Base-by-base conservation (phyloP, 2,888 invertebrate species). In the Cataglyphis livida region DNA sequence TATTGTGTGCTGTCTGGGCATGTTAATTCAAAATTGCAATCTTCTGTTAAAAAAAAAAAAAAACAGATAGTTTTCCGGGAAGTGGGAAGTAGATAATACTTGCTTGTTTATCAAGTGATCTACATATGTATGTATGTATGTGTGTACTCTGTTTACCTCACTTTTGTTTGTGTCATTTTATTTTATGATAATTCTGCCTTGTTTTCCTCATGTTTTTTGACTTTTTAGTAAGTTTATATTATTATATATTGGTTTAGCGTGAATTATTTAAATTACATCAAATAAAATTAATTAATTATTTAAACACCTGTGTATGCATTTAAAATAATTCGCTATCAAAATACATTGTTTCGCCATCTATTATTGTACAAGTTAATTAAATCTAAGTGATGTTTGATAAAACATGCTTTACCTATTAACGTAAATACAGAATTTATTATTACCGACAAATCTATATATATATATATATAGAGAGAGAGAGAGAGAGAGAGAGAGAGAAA, bases 11-110 rank as follows among this genome's bases (percentile, higher is more conserved):
- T 28, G 25, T 35, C 18, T 44, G 10, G 12, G 41, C 25, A 1
- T 28, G 25, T 28, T 68, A 44, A 78, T 79, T 79, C 78, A 71
- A 59, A 10, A 6, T 15, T 44, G 15, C 57, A 66, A 76, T 15
- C 15, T 70, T 70, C 21, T 2, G 18, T 32, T 32, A 3, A 7
- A 70, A 70, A 41, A 76, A 70, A 70, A 41, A 76, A 76, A 12
- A 70, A 59, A 32, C 44, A 32, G 44, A 78, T 44, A 78, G 18
- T 25, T 48, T 76, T 70, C 35, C 9, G 21, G 9, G 71, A 71
- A 79, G 25, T 28, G 7, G 18, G 70, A 70, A 70, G 25, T 54
- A 7, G 48, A 76, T 32, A 44, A 44, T 59, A 15, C 25, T 48
- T n/a, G n/a, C 35, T 71, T 61, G 59, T 25, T 41, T 70, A 35